A percentile compares a stretch with the other conserved stretches of the same genome.
Evolutionary conservation across 1,140 invertebrate genomes (phyloP).

Genomic region (Platorchestia sp.): DNA sequence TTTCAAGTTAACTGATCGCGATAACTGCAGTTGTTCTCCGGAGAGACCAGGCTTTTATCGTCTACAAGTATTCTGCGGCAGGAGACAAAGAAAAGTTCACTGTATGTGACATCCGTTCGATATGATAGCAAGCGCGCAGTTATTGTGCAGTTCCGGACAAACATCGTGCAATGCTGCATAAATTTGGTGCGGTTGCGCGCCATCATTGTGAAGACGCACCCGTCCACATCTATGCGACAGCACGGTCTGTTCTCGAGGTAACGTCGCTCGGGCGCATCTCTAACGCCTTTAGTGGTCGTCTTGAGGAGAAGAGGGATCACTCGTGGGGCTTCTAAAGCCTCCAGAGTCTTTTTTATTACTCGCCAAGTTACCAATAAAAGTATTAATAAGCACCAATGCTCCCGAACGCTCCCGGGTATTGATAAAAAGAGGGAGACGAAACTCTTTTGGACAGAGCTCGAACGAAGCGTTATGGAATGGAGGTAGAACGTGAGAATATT

Average conservation of each 20-base stretch:
- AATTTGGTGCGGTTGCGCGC: not conserved
- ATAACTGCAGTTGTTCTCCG: not conserved
- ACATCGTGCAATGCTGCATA: not conserved
- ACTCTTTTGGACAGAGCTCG: not conserved
- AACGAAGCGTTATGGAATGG: too few species aligned
- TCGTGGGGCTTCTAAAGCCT: slow-evolving; percentile 24
- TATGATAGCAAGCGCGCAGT: not conserved
- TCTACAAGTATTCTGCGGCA: not conserved
- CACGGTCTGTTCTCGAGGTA: not conserved
- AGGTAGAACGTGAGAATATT: not conserved
- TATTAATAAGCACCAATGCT: slow-evolving; percentile 47
- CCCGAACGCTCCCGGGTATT: not conserved
- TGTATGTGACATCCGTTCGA: not conserved
- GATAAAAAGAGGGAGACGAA: not conserved
- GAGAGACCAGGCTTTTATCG: not conserved
- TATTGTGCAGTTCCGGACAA: not conserved
- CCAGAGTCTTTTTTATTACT: slow-evolving; percentile 39
- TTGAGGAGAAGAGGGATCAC: slow-evolving; percentile 27
- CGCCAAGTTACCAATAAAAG: slow-evolving; percentile 41
- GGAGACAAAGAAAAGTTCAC: not conserved
- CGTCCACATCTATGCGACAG: not conserved
- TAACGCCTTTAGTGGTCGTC: slow-evolving; percentile 45
- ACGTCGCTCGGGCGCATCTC: not conserved
- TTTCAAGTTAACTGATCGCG: too few species aligned
- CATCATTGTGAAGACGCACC: not conserved